Evolutionary conservation across 2,888 invertebrate genomes (phyloP).

Genomic region (Sipunculus nudus): DNA sequence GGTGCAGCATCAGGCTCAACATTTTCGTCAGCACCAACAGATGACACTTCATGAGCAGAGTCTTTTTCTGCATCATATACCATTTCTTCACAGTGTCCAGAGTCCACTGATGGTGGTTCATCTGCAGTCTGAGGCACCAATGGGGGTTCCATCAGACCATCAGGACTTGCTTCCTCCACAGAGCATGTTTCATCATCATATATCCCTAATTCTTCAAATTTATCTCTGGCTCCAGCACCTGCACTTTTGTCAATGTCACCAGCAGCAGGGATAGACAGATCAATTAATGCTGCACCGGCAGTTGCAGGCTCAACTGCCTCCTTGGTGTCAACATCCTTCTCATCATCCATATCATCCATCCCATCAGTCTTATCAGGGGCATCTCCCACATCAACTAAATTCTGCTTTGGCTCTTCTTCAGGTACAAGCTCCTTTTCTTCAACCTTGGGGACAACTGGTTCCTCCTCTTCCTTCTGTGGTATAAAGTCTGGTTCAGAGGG

Average conservation of each 20-base stretch:
- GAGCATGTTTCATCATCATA: slow-evolving; percentile 5
- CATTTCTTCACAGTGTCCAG: too few species aligned
- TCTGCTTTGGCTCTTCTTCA: background rate
- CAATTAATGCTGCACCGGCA: background rate
- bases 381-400: too few species aligned
- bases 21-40: too few species aligned
- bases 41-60: too few species aligned
- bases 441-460: background rate
- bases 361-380: too few species aligned
- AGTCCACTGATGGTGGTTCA: too few species aligned
- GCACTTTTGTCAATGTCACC: background rate
- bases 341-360: too few species aligned
- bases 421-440: background rate
- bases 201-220: slow-evolving; percentile 6
- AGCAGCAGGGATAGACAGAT: background rate
- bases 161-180: background rate
- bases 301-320: background rate
- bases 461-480: background rate
- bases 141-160: too few species aligned
- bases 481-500: background rate
- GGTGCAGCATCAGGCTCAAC: too few species aligned
- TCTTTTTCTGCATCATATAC: too few species aligned
- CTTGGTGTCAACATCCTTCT: too few species aligned
- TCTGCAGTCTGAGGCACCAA: too few species aligned
- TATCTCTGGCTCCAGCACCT: background rate